Evolutionary conservation across 2,113 vertebrate genomes (phyloP).

Genomic region (Tauraco erythrolophus): DNA sequence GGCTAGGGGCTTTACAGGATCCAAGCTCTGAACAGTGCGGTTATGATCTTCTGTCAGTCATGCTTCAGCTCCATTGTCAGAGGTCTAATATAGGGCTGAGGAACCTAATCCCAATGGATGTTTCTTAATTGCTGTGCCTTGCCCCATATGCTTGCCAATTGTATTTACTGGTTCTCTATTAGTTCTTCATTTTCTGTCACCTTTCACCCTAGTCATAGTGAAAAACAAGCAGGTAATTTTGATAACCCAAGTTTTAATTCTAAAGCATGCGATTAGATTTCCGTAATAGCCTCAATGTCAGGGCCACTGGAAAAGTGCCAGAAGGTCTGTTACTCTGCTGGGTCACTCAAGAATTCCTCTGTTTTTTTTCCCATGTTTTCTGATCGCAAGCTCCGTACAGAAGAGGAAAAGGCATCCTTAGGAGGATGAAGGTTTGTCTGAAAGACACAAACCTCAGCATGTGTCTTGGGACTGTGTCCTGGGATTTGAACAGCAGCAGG

Average conservation of each 20-base stretch:
- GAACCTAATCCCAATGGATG: neutral
- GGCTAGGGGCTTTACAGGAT: neutral
- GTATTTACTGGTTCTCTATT: neutral
- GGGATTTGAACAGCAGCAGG: neutral
- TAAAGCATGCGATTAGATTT: conserved; percentile 10
- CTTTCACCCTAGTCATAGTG: neutral
- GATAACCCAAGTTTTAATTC: conserved; percentile 19
- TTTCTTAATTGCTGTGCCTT: conserved; percentile 21
- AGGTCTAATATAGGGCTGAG: neutral
- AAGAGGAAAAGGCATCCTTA: neutral
- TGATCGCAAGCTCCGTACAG: neutral
- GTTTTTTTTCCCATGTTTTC: neutral
- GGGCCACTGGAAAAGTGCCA: neutral
- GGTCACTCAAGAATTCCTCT: neutral
- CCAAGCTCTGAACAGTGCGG: neutral
- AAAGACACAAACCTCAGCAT: neutral
- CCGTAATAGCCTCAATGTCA: neutral
- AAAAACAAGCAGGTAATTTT: conserved; percentile 33
- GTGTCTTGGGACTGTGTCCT: neutral
- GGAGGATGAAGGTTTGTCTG: neutral
- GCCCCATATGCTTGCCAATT: neutral
- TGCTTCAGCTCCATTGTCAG: conserved; percentile 5
- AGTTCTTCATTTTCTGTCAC: conserved; percentile 20
- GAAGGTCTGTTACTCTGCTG: neutral
- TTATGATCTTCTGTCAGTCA: conserved; percentile 37